A percentile compares a stretch with the other conserved stretches of the same genome.
Conservation (phyloP, 1,140 invertebrate genomes). For the Aphelenchoides avenae region DNA sequence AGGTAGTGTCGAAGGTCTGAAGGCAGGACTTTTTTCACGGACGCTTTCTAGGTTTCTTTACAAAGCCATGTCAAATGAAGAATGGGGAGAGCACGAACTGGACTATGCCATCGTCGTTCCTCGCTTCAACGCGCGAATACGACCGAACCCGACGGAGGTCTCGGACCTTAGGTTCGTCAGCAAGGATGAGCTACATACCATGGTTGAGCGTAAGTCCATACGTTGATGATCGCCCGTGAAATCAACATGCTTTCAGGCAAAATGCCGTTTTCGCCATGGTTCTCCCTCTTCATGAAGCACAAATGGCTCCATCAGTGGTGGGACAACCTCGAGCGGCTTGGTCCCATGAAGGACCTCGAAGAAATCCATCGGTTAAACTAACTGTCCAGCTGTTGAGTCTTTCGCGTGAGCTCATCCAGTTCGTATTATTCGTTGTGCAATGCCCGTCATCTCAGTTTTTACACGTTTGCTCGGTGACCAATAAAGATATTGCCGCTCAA, state of each 20-base stretch:
- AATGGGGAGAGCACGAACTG: constrained; percentile 93
- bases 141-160: constrained; percentile 84
- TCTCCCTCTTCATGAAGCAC: constrained; percentile 73
- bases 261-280: constrained; percentile 89
- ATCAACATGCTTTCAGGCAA: constrained; percentile 2
- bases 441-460: too few species aligned
- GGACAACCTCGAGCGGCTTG: constrained; percentile 75
- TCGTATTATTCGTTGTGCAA: too few species aligned
- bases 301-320: constrained; percentile 76
- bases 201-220: constrained; percentile 56
- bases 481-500: too few species aligned
- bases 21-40: too few species aligned
- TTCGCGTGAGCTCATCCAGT: too few species aligned
- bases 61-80: too few species aligned
- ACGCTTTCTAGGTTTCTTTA: too few species aligned
- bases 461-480: constrained; percentile 7
- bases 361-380: constrained; percentile 42
- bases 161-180: constrained; percentile 74
- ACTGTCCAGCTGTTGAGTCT: constrained; percentile 28
- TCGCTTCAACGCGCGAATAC: constrained; percentile 72
- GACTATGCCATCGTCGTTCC: constrained; percentile 71
- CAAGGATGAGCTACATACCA: constrained; percentile 68
- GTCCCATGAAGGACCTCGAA: constrained; percentile 51
- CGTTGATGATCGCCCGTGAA: not conserved
- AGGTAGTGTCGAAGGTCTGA: too few species aligned